Percentiles rank a stretch among this genome's conserved stretches.
Conservation (phyloP, 2,113 vertebrate species). For the Nothoprocta perdicaria region DNA sequence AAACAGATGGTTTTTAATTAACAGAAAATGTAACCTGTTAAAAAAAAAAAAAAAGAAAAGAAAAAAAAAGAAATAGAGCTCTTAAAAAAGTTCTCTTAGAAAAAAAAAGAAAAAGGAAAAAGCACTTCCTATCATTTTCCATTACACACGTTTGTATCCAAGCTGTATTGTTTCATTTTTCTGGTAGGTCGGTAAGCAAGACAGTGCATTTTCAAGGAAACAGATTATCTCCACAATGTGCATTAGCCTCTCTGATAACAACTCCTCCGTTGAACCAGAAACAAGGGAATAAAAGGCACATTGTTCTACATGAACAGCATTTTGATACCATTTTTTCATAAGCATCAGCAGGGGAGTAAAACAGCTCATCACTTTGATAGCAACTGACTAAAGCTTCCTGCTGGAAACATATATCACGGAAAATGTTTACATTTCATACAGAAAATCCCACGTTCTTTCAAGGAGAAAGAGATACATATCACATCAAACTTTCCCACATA, state of each 20-base stretch:
- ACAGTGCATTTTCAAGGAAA: not conserved
- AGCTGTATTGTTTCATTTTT: not conserved
- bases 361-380: constrained; percentile 23
- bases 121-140: not conserved
- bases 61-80: too few species aligned
- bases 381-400: constrained; percentile 40
- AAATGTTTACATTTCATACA: not conserved
- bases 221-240: not conserved
- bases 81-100: not conserved
- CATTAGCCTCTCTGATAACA: not conserved
- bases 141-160: not conserved
- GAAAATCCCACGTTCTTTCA: not conserved
- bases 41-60: not conserved
- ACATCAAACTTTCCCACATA: constrained; percentile 17
- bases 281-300: constrained; percentile 1
- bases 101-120: too few species aligned
- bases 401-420: not conserved
- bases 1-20: constrained; percentile 20
- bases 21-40: not conserved
- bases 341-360: constrained; percentile 31
- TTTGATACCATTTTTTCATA: not conserved
- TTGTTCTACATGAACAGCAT: not conserved
- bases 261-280: not conserved
- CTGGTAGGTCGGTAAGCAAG: not conserved
- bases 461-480: not conserved